phyloP scores from a whole-genome alignment of 2,888 invertebrate species.

The Drosophila subquinaria region DNA sequence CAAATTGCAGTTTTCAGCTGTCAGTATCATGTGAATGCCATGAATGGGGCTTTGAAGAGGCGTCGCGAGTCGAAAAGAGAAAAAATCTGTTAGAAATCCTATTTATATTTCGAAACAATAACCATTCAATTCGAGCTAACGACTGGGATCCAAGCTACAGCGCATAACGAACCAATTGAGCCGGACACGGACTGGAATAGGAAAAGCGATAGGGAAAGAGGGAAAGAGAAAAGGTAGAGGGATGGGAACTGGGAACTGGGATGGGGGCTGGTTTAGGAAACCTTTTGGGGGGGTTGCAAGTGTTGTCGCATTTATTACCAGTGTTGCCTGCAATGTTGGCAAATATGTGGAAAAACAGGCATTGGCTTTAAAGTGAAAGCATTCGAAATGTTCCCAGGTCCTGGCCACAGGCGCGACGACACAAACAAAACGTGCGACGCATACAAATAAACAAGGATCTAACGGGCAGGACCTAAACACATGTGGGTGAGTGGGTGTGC shows the following conservation, averaged over 20 bases:
- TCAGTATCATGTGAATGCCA: conserved; percentile 37
- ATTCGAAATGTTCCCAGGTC: conserved; percentile 57
- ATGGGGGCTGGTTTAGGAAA: background rate
- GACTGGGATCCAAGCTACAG: conserved; percentile 59
- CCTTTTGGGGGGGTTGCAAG: conserved; percentile 22
- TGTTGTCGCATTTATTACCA: conserved; percentile 78
- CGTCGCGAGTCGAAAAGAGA: conserved; percentile 41
- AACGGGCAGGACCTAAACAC: conserved; percentile 12
- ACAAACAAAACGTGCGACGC: conserved; percentile 79
- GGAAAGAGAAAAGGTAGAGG: background rate
- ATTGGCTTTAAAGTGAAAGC: conserved; percentile 74
- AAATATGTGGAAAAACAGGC: conserved; percentile 64
- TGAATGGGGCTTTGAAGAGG: conserved; percentile 27
- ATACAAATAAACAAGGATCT: conserved; percentile 77
- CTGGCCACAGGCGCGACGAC: conserved; percentile 79
- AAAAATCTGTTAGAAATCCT: conserved; percentile 77
- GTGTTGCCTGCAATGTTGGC: conserved; percentile 53
- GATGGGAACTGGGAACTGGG: background rate
- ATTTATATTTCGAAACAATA: conserved; percentile 81
- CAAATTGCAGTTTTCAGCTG: conserved; percentile 74
- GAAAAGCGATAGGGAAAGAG: background rate
- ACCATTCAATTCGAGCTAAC: conserved; percentile 81
- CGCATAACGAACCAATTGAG: conserved; percentile 79
- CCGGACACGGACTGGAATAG: conserved; percentile 46
- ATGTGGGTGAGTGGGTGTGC: conserved; percentile 1